These are phyloP conservation scores for Hippocampus guttulatus DNA, from an alignment of 2,113 vertebrate species.

Conservation along the genomic window DNA sequence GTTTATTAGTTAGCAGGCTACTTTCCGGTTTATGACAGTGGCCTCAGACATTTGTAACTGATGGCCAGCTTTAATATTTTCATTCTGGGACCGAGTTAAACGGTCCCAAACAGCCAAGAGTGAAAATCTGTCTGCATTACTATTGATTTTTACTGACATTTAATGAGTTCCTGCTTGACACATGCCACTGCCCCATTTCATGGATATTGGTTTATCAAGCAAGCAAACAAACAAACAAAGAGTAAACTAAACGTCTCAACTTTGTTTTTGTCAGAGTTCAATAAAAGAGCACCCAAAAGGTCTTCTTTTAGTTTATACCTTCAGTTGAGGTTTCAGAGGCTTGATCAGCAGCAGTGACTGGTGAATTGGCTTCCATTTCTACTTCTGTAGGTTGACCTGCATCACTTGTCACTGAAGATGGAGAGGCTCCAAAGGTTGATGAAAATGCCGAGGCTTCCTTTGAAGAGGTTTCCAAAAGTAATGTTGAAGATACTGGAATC, in stretches of 20 bases:
- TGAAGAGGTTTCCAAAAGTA: conserved; percentile 10
- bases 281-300: neutral
- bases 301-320: conserved; percentile 34
- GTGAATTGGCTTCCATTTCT: conserved; percentile 19
- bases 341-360: conserved; percentile 19
- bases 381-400: conserved; percentile 15
- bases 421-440: conserved; percentile 1
- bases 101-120: neutral
- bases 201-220: neutral
- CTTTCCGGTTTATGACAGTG: too few species aligned
- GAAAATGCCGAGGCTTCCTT: conserved; percentile 8
- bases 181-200: too few species aligned
- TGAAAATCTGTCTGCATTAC: neutral
- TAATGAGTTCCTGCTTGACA: neutral
- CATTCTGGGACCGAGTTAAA: neutral
- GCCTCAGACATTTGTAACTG: neutral
- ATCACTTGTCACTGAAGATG: neutral
- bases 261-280: neutral
- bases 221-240: neutral
- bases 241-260: neutral
- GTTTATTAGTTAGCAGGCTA: neutral
- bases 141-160: neutral
- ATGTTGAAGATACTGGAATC: neutral
- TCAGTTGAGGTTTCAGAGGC: conserved; percentile 21
- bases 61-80: neutral